Conservation (phyloP, 2,113 vertebrate genomes). For the Limanda limanda region DNA sequence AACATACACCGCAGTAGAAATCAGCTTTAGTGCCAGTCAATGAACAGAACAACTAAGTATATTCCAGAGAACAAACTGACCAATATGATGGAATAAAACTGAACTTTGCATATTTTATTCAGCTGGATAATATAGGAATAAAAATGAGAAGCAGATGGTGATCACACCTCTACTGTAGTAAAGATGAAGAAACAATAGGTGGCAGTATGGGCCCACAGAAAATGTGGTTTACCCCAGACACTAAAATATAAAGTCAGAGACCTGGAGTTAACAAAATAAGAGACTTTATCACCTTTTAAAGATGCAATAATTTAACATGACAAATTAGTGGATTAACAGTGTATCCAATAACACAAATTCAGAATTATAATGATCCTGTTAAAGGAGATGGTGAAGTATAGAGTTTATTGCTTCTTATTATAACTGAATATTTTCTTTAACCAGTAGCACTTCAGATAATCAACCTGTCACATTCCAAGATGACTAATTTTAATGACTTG, state of each 20-base stretch:
- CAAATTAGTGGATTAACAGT: too few species aligned
- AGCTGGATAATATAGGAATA: not conserved
- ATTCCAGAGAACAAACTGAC: not conserved
- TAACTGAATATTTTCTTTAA: not conserved
- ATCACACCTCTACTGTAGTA: not conserved
- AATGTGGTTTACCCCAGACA: not conserved
- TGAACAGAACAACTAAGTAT: not conserved
- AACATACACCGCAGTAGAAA: not conserved
- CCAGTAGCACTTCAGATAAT: not conserved
- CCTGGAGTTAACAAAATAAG: not conserved
- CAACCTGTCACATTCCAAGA: not conserved
- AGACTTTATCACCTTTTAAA: too few species aligned
- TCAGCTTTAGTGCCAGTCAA: not conserved
- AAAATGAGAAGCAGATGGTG: not conserved
- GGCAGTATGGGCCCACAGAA: constrained; percentile 45
- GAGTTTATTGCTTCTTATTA: not conserved
- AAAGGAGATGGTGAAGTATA: too few species aligned
- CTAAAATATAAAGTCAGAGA: not conserved
- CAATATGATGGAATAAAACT: not conserved
- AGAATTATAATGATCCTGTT: too few species aligned
- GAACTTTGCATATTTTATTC: not conserved
- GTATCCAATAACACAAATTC: too few species aligned
- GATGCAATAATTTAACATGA: too few species aligned
- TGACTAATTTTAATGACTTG: too few species aligned
- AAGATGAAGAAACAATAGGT: constrained; percentile 26